Base-by-base conservation (phyloP, 2,113 vertebrate species). In the Anolis carolinensis region DNA sequence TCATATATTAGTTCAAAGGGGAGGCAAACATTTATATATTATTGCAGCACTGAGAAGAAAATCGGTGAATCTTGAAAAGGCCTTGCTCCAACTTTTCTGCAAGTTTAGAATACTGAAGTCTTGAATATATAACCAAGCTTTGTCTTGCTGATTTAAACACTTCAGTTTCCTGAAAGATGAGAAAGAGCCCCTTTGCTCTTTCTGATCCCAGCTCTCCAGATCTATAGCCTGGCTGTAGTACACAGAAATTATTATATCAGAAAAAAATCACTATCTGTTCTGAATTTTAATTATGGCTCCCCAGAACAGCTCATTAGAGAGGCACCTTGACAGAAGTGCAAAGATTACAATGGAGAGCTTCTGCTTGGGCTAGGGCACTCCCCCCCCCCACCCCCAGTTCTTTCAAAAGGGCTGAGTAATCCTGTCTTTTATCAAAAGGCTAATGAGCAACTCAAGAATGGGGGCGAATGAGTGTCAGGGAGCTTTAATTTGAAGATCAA, bases 321-420 rank as follows among this genome's bases (percentile, higher is more conserved):
- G 30, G 71, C 32, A 27, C 76, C 62, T 39, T 34, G 27, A 52
- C 2, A 52, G 0, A 0, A 39, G 78, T 82, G 79, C 88, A 81
- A 79, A 59, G 74, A 83, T 86, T 88, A 78, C 62, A 89, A 16
- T 7, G 86, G 30, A 5, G 34, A 77, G 72, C 85, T 23, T 8
- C 82, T 63, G 34, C 2, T 32, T 1, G 5, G 73, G 70, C 70
- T 84, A 59, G 30, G 1, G 21, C 20, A 7, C 13, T 11, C 0
- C 0, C 0, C 3, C 74, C 0, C 0, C 39, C 39, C 5, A 44
- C 39, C 2, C 39, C 2, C 39, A 44, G 39, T 44, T 5, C 39
- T 44, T 77, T 83, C 50, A 70, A 81, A 52, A 84, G 0, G 0
- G 86, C 70, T 9, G 27, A 73, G 77, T 75, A 88, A 90, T 82